Conservation (phyloP, 2,888 invertebrate genomes). For the Stenodema calcarata region DNA sequence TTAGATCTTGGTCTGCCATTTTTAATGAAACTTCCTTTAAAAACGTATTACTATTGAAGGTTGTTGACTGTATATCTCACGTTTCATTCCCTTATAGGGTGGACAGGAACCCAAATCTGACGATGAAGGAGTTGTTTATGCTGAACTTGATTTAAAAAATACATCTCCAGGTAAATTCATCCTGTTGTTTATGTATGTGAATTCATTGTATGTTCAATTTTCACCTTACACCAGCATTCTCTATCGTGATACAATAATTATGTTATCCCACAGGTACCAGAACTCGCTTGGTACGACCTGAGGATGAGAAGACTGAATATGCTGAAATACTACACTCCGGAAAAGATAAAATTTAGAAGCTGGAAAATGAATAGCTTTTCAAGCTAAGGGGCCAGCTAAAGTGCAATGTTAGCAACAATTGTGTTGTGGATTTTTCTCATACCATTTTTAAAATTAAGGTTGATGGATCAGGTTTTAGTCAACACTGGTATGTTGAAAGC, state of each 20-base stretch:
- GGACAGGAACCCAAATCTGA: neutral
- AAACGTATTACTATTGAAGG: neutral
- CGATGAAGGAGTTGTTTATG: constrained; percentile 71
- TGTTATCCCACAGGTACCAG: neutral
- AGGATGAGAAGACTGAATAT: constrained; percentile 75
- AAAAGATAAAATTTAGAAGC: constrained; percentile 19
- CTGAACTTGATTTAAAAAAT: constrained; percentile 69
- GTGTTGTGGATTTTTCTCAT: neutral
- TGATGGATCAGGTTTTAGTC: no score
- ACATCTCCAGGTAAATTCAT: constrained; percentile 23
- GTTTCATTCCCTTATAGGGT: neutral
- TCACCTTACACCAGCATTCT: no score
- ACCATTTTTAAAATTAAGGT: no score
- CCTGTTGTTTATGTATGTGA: neutral
- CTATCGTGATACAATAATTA: neutral
- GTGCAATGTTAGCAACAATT: no score
- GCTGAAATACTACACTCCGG: constrained; percentile 82
- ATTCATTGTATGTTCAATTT: no score
- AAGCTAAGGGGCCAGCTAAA: no score
- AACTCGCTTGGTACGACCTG: constrained; percentile 48
- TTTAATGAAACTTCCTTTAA: no score
- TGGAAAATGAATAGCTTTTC: neutral
- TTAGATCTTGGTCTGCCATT: no score
- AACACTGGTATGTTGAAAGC: no score
- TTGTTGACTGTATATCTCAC: neutral